Evolutionary conservation across 1,140 invertebrate species (phyloP).

Genomic region (Panonychus citri): DNA sequence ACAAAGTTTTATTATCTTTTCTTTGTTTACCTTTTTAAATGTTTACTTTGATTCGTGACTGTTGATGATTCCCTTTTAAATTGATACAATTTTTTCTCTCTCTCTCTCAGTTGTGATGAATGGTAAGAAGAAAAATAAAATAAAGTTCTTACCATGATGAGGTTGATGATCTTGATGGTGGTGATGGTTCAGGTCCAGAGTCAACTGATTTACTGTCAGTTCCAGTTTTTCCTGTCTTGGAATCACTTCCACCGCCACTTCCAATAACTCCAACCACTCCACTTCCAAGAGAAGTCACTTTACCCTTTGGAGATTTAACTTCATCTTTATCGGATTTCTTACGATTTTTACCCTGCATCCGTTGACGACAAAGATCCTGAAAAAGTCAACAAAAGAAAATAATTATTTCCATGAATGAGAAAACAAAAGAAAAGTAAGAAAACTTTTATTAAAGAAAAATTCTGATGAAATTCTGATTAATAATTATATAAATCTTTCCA

Average conservation of each 20-base stretch:
- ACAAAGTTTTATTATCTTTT: too few species aligned
- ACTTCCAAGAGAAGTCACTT: neutral
- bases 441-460: neutral
- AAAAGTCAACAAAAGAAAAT: constrained; percentile 5
- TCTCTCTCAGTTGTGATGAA: too few species aligned
- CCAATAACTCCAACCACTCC: too few species aligned
- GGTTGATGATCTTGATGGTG: neutral
- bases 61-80: too few species aligned
- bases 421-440: neutral
- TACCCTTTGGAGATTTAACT: neutral
- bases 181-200: neutral
- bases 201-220: neutral
- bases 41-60: too few species aligned
- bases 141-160: constrained; percentile 4
- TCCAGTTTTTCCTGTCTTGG: too few species aligned
- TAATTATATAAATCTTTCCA: too few species aligned
- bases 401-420: neutral
- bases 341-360: constrained; percentile 54
- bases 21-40: too few species aligned
- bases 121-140: neutral
- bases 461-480: neutral
- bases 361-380: constrained; percentile 71
- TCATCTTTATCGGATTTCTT: constrained; percentile 11
- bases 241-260: neutral
- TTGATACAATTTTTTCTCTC: too few species aligned